A percentile compares a stretch with the other conserved stretches of the same genome.
Evolutionary conservation across 1,140 invertebrate genomes (phyloP).

Genomic region (Hydropsyche tenuis): DNA sequence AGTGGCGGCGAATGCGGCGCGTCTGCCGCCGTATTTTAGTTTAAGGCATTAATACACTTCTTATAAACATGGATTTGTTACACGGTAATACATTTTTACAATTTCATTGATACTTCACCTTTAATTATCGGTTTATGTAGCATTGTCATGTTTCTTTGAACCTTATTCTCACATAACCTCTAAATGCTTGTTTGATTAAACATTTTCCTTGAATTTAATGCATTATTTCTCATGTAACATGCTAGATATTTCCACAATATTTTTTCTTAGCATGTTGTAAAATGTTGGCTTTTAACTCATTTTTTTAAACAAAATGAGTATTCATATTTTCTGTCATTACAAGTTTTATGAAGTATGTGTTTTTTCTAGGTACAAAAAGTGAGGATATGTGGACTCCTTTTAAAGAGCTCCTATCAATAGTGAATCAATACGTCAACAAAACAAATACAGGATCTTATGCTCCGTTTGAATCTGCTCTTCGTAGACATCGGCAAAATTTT

Average conservation of each 20-base stretch:
- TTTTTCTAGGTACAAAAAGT: constrained; percentile 58
- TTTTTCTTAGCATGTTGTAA: too few species aligned
- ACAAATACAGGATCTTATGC: constrained; percentile 70
- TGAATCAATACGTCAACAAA: constrained; percentile 74
- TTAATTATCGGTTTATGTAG: too few species aligned
- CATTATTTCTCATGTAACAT: too few species aligned
- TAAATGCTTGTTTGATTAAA: too few species aligned
- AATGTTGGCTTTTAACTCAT: too few species aligned
- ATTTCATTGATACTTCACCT: too few species aligned
- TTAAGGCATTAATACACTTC: neutral
- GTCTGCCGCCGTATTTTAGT: neutral
- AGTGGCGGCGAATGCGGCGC: neutral
- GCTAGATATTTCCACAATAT: too few species aligned
- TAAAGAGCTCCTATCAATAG: constrained; percentile 77
- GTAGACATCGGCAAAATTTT: constrained; percentile 87
- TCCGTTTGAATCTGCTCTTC: constrained; percentile 80
- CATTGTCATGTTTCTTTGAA: too few species aligned
- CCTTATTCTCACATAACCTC: too few species aligned
- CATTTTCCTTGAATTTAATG: too few species aligned
- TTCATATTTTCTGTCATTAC: neutral
- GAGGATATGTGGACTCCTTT: constrained; percentile 89
- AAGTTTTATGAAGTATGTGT: neutral
- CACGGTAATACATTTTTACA: neutral
- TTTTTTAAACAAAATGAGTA: too few species aligned
- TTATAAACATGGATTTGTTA: neutral